Evolutionary conservation across 1,140 invertebrate genomes (phyloP).

Genomic region (Drosophila funebris): DNA sequence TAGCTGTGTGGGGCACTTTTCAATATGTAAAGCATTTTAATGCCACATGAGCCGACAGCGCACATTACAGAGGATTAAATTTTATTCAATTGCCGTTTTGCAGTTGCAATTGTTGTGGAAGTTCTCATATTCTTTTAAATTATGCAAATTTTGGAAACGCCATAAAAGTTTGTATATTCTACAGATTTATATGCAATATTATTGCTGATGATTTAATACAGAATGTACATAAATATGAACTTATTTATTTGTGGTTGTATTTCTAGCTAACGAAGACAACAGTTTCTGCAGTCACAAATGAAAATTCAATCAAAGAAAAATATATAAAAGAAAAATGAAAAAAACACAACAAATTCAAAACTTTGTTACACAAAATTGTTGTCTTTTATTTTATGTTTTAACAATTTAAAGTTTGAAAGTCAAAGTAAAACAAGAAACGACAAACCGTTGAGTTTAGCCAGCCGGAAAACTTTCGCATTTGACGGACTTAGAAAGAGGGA

Average conservation of each 20-base stretch:
- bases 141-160: constrained; percentile 16
- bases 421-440: constrained; percentile 27
- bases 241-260: not conserved
- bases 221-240: not conserved
- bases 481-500: not conserved
- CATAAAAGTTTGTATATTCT: not conserved
- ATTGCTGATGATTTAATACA: constrained; percentile 16
- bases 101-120: constrained; percentile 3
- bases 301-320: constrained; percentile 31
- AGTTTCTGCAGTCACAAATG: not conserved
- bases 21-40: constrained; percentile 70
- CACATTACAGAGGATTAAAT: constrained; percentile 50
- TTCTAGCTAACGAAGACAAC: constrained; percentile 4
- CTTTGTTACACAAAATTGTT: constrained; percentile 16
- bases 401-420: constrained; percentile 54
- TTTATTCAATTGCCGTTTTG: constrained; percentile 48
- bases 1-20: constrained; percentile 38
- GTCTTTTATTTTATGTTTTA: constrained; percentile 20
- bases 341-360: constrained; percentile 5
- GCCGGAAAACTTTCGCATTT: constrained; percentile 54
- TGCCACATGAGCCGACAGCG: constrained; percentile 62
- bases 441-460: constrained; percentile 38
- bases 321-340: not conserved
- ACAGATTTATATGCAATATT: constrained; percentile 5
- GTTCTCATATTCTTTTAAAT: constrained; percentile 8